Percentiles rank a stretch among this genome's conserved stretches.
These are phyloP conservation scores for Sebastes itinus DNA, from an alignment of 2,797 vertebrate genomes.

Conservation along the genomic window DNA sequence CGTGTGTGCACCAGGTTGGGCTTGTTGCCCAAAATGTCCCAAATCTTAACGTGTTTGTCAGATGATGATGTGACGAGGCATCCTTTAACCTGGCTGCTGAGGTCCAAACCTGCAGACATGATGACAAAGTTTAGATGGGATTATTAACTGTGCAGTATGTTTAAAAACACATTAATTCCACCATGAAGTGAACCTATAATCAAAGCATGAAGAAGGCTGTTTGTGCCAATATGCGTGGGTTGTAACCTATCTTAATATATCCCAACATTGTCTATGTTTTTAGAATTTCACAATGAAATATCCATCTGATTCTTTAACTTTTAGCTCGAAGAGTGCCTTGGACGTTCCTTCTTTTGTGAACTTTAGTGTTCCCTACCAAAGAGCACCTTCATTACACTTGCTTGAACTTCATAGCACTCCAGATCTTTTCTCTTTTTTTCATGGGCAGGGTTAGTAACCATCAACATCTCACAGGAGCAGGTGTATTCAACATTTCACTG, in stretches of 20 bases:
- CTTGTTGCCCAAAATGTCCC: constrained; percentile 94
- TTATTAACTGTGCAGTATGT: not conserved
- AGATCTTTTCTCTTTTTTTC: not conserved
- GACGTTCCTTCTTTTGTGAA: too few species aligned
- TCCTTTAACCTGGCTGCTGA: constrained; percentile 96
- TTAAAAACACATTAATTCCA: not conserved
- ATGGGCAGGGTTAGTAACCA: not conserved
- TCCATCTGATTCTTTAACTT: too few species aligned
- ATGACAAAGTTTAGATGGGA: not conserved
- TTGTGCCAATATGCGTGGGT: too few species aligned
- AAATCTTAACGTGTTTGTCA: constrained; percentile 95
- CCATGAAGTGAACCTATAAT: not conserved
- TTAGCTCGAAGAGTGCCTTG: too few species aligned
- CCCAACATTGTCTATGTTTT: too few species aligned
- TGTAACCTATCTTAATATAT: too few species aligned
- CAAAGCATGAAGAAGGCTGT: not conserved
- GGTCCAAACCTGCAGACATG: constrained; percentile 85
- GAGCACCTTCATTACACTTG: too few species aligned
- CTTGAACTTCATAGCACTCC: too few species aligned
- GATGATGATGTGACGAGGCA: constrained; percentile 95
- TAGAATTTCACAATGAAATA: too few species aligned
- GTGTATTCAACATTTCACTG: not conserved
- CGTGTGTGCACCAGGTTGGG: constrained; percentile 93
- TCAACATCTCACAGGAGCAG: not conserved
- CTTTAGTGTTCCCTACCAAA: too few species aligned